phyloP scores from a whole-genome alignment of 2,888 invertebrate species.

The Pomacea canaliculata region DNA sequence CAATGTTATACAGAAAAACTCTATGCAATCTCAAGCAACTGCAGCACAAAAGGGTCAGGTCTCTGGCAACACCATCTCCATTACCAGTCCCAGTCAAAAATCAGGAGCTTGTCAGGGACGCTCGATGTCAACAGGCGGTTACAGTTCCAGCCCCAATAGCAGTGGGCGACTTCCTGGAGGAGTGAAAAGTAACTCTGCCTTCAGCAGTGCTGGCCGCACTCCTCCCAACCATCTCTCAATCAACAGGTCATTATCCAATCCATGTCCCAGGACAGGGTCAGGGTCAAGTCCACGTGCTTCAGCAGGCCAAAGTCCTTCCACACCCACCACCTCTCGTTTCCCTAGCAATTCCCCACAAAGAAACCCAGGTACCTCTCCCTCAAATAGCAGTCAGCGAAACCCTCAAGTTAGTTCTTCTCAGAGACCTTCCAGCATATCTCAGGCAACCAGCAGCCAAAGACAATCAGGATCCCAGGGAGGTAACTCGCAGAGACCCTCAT shows the following conservation, averaged over 20 bases:
- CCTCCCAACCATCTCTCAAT: slow-evolving; percentile 23
- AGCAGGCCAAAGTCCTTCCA: slow-evolving; percentile 16
- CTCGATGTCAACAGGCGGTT: background rate
- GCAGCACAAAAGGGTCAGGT: background rate
- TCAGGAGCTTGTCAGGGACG: slow-evolving; percentile 1
- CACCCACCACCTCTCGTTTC: slow-evolving; percentile 11
- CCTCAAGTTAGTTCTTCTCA: background rate
- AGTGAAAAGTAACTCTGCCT: slow-evolving; percentile 19
- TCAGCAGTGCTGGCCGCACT: slow-evolving; percentile 3
- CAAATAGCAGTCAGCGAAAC: slow-evolving; percentile 5
- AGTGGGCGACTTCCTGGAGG: background rate
- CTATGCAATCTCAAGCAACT: background rate
- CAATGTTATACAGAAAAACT: background rate
- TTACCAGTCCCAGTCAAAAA: slow-evolving; percentile 5
- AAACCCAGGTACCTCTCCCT: slow-evolving; percentile 8
- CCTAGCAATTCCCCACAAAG: slow-evolving; percentile 12
- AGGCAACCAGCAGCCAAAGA: background rate
- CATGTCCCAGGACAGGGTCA: slow-evolving; percentile 10
- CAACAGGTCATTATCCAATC: slow-evolving; percentile 12
- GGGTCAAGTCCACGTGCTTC: slow-evolving; percentile 12
- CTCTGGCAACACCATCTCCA: background rate
- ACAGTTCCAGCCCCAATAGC: slow-evolving; percentile 3
- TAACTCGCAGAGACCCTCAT: slow-evolving; percentile 6
- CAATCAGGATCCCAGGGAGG: background rate
- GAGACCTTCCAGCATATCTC: background rate